phyloP scores from a whole-genome alignment of 2,888 invertebrate species.

The Sympetrum striolatum region DNA sequence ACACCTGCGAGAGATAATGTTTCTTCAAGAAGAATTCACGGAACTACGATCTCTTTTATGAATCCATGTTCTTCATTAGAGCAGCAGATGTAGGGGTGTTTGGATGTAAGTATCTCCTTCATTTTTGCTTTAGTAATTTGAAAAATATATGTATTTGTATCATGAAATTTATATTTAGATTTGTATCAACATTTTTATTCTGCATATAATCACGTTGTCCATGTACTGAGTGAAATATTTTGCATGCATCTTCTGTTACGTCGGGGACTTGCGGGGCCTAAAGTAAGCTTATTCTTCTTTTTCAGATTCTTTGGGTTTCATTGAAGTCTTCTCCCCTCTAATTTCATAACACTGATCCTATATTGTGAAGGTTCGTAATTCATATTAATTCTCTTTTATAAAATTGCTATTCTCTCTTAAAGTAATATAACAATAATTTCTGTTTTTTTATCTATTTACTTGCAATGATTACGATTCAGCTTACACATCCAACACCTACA shows the following conservation, averaged over 20 bases:
- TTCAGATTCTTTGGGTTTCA: neutral
- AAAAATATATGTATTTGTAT: neutral
- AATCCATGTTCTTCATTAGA: neutral
- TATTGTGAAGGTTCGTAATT: no score
- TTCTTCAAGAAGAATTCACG: neutral
- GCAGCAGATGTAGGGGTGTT: neutral
- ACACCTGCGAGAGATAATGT: neutral
- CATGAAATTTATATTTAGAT: neutral
- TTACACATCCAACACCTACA: no score
- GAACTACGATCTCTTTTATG: neutral
- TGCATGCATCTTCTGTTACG: neutral
- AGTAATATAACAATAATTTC: no score
- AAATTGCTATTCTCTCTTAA: no score
- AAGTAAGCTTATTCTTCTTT: neutral
- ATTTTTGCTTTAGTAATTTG: neutral
- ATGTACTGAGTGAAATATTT: no score
- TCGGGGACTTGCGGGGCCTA: neutral
- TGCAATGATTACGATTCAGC: no score
- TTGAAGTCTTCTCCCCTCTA: no score
- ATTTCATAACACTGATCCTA: no score
- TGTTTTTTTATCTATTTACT: no score
- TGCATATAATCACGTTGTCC: neutral
- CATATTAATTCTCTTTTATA: no score
- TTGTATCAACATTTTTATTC: neutral
- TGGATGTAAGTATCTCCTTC: neutral